These are phyloP conservation scores for Drosophila nikananu DNA, from an alignment of 1,140 invertebrate genomes.

Conservation along the genomic window DNA sequence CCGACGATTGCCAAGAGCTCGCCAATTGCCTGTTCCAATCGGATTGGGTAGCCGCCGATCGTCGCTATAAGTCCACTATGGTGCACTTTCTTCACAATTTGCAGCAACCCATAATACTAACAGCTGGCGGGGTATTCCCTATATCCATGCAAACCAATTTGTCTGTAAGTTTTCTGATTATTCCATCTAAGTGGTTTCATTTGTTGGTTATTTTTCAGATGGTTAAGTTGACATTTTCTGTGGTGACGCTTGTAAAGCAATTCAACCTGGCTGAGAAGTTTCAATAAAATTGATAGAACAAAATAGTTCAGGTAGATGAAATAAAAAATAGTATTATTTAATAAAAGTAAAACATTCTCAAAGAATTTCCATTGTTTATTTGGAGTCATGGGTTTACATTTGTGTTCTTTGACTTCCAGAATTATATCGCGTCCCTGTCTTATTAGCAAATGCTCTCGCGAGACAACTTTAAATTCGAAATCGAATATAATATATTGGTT, in stretches of 20 bases:
- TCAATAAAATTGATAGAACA: conserved; percentile 1
- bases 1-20: conserved; percentile 49
- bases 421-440: no score
- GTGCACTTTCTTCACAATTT: conserved; percentile 59
- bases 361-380: neutral
- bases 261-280: conserved; percentile 64
- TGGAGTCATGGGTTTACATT: no score
- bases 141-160: conserved; percentile 62
- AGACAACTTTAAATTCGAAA: no score
- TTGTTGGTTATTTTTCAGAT: conserved; percentile 28
- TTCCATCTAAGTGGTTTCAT: neutral
- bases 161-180: conserved; percentile 26
- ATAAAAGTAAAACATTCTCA: neutral
- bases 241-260: conserved; percentile 54
- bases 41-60: conserved; percentile 51
- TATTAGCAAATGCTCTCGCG: no score
- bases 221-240: conserved; percentile 60
- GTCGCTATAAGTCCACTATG: conserved; percentile 44
- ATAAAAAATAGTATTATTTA: neutral
- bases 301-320: no score
- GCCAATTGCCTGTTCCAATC: conserved; percentile 60
- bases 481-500: no score
- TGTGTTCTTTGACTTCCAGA: no score
- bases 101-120: conserved; percentile 54
- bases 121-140: conserved; percentile 55